These are phyloP conservation scores for Anolis apletophallus DNA, from an alignment of 2,797 vertebrate genomes.

Conservation along the genomic window DNA sequence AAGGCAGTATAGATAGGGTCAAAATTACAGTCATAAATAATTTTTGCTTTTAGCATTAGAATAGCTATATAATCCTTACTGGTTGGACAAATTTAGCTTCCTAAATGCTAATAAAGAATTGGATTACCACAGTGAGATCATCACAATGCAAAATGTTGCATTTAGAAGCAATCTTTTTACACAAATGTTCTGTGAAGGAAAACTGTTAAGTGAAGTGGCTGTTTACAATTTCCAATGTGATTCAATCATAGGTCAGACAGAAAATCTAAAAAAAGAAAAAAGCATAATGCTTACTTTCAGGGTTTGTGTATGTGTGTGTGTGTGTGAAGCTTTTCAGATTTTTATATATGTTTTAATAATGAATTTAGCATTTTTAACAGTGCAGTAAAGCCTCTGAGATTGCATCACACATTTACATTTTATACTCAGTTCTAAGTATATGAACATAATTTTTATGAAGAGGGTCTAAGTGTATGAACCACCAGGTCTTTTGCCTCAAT, in stretches of 20 bases:
- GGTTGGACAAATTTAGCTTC: constrained; percentile 56
- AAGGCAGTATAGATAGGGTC: neutral
- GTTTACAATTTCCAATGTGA: constrained; percentile 70
- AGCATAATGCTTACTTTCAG: constrained; percentile 52
- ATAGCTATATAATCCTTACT: constrained; percentile 49
- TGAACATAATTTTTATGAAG: neutral
- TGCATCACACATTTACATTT: neutral
- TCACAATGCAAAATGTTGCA: constrained; percentile 61
- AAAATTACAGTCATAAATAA: neutral
- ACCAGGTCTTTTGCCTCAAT: neutral
- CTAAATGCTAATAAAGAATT: constrained; percentile 17
- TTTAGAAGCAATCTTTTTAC: constrained; percentile 52
- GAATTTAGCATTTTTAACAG: constrained; percentile 39
- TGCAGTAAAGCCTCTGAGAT: accelerated
- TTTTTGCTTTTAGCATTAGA: constrained; percentile 4
- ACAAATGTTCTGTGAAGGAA: constrained; percentile 53
- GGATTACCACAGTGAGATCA: neutral
- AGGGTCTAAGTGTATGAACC: neutral
- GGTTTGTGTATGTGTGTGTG: constrained; percentile 23
- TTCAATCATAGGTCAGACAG: constrained; percentile 59
- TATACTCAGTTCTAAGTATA: neutral
- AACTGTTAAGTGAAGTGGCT: constrained; percentile 66
- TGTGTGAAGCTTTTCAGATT: constrained; percentile 42
- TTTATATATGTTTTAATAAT: constrained; percentile 42
- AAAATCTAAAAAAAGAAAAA: constrained; percentile 63